Evolutionary conservation across 2,888 invertebrate genomes (phyloP).

Genomic region (Sesamia inferens): DNA sequence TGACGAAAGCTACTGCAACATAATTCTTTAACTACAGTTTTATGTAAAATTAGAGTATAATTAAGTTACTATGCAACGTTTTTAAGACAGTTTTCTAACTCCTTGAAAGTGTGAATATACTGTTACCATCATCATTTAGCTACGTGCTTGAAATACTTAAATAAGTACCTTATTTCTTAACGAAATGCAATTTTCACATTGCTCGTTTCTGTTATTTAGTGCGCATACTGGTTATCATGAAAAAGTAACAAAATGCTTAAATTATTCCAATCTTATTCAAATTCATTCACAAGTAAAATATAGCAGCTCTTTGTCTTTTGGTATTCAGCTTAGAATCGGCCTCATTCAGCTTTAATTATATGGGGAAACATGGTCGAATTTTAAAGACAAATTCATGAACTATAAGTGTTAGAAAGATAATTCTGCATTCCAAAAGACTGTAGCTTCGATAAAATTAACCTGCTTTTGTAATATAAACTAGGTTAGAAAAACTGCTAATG

Average conservation of each 20-base stretch:
- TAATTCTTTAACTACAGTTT: background rate
- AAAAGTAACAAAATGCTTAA: constrained; percentile 46
- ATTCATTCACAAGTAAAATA: constrained; percentile 39
- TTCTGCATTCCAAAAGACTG: constrained; percentile 34
- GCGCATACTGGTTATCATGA: constrained; percentile 34
- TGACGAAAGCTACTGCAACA: background rate
- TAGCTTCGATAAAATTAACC: constrained; percentile 42
- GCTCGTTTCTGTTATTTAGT: constrained; percentile 3
- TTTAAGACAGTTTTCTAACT: background rate
- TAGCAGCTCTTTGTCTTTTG: constrained; percentile 21
- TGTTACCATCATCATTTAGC: constrained; percentile 7
- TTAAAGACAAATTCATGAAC: constrained; percentile 12
- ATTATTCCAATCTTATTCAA: constrained; percentile 43
- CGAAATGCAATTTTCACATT: constrained; percentile 10
- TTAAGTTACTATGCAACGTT: background rate
- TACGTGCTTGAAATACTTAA: constrained; percentile 1
- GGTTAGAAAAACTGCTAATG: constrained; percentile 27
- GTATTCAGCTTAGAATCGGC: constrained; percentile 37
- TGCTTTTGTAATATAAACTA: constrained; percentile 28
- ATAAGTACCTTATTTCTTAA: background rate
- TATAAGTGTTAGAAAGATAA: constrained; percentile 16
- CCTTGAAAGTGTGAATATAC: constrained; percentile 15
- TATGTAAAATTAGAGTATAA: background rate
- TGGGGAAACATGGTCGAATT: constrained; percentile 30
- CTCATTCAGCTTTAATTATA: constrained; percentile 46